Conservation (phyloP, 2,888 invertebrate species). For the Crocallis elinguaria region DNA sequence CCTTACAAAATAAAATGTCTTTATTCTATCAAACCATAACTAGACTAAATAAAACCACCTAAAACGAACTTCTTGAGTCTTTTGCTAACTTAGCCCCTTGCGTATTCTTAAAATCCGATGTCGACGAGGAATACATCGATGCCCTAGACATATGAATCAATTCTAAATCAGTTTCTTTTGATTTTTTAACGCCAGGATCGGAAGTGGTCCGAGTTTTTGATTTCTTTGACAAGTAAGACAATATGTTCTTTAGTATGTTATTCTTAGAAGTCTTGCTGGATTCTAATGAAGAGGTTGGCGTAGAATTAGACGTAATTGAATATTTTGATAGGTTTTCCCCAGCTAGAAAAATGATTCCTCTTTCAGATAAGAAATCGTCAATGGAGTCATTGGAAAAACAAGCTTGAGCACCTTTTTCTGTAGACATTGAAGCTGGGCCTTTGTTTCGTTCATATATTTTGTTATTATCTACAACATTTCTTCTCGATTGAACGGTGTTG, state of each 20-base stretch:
- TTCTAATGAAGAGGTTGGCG: conserved; percentile 35
- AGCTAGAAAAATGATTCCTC: conserved; percentile 53
- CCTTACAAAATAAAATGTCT: conserved; percentile 20
- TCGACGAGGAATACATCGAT: conserved; percentile 57
- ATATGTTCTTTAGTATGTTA: conserved; percentile 58
- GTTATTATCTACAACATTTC: conserved; percentile 5
- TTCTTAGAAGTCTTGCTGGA: conserved; percentile 67
- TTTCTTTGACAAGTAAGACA: conserved; percentile 55
- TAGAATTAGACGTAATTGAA: conserved; percentile 53
- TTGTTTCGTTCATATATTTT: neutral
- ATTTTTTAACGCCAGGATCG: conserved; percentile 56
- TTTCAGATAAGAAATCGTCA: conserved; percentile 69
- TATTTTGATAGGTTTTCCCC: conserved; percentile 64
- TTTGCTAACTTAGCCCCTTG: conserved; percentile 45
- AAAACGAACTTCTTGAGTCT: conserved; percentile 66
- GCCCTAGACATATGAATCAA: conserved; percentile 66
- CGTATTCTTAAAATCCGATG: conserved; percentile 36
- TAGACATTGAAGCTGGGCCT: conserved; percentile 45
- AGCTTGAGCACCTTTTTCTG: conserved; percentile 65
- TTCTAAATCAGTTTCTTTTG: conserved; percentile 56
- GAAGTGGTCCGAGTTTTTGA: conserved; percentile 56
- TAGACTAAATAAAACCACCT: conserved; percentile 29
- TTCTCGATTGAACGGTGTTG: conserved; percentile 37
- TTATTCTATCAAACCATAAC: conserved; percentile 35
- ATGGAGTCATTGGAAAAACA: conserved; percentile 70